A percentile compares a stretch with the other conserved stretches of the same genome.
Conservation (phyloP, 2,888 invertebrate genomes). For the Serripes groenlandicus region DNA sequence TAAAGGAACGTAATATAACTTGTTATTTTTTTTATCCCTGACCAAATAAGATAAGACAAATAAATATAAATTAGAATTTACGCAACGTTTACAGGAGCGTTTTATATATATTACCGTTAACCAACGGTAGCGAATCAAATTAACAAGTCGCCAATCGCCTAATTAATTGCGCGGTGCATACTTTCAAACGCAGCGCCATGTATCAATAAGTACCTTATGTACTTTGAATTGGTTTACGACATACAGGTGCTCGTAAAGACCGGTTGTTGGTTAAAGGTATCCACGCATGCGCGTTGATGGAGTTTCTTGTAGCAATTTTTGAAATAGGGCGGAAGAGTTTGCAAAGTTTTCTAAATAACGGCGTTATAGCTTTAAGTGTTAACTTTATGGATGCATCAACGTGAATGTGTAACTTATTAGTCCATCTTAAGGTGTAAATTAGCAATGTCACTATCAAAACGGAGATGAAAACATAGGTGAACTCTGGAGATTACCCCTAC, state of each 20-base stretch:
- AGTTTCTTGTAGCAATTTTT: slow-evolving; percentile 72
- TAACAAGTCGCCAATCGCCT: too few relatives aligned
- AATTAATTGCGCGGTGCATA: too few relatives aligned
- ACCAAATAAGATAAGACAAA: too few relatives aligned
- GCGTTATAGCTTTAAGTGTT: slow-evolving; percentile 23
- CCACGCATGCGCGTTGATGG: slow-evolving; percentile 70
- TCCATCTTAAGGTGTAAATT: not conserved
- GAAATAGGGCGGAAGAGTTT: slow-evolving; percentile 75
- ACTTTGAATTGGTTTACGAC: not conserved
- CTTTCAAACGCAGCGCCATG: too few relatives aligned
- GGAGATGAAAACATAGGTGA: not conserved
- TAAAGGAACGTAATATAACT: too few relatives aligned
- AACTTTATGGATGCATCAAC: not conserved
- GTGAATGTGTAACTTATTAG: not conserved
- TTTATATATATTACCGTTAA: too few relatives aligned
- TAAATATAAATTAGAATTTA: too few relatives aligned
- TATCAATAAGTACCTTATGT: not conserved
- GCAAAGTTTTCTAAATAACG: slow-evolving; percentile 45
- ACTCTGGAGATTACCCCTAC: not conserved
- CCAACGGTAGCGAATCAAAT: too few relatives aligned
- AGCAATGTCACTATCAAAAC: slow-evolving; percentile 1
- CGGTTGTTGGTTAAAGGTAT: slow-evolving; percentile 10
- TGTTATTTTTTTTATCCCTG: too few relatives aligned
- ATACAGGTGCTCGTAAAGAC: slow-evolving; percentile 15
- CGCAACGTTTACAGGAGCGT: too few relatives aligned